Conservation (phyloP, 2,113 vertebrate genomes). For the Pomatorhinus ruficollis region DNA sequence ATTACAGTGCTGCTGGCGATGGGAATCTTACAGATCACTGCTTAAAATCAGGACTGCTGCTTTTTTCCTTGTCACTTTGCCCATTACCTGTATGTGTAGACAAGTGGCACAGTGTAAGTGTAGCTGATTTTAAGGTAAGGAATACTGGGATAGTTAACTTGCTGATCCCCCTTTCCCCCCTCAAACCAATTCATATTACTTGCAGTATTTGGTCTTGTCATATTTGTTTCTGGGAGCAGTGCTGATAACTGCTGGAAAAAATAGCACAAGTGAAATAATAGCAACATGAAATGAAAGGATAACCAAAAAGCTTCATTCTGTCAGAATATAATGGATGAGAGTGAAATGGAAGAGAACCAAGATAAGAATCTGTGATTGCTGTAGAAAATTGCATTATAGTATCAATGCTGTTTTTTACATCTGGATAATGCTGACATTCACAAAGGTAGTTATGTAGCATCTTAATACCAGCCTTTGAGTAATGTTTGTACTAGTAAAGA, state of each 20-base stretch:
- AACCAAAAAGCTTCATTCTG: slow-evolving; percentile 2
- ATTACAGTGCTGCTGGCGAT: neutral
- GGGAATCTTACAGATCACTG: neutral
- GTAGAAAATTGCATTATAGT: neutral
- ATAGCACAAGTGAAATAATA: neutral
- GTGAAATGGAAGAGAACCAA: neutral
- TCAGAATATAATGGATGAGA: neutral
- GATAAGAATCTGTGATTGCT: neutral
- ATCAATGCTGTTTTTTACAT: neutral
- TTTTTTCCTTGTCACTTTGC: neutral
- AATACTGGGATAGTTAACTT: neutral
- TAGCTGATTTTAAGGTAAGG: neutral
- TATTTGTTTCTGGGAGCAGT: neutral
- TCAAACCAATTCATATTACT: neutral
- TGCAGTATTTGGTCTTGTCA: neutral
- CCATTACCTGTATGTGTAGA: neutral
- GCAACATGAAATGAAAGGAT: neutral
- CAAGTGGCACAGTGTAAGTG: neutral
- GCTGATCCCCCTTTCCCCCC: accelerated
- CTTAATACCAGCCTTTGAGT: neutral
- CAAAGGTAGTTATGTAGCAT: neutral
- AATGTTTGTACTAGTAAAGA: neutral
- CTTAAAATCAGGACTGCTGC: neutral
- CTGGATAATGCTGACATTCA: neutral
- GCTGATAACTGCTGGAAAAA: neutral